A percentile compares a stretch with the other conserved stretches of the same genome.
Conservation (phyloP, 64 coral and sea anemone genomes). For the Stichodactyla mertensii region DNA sequence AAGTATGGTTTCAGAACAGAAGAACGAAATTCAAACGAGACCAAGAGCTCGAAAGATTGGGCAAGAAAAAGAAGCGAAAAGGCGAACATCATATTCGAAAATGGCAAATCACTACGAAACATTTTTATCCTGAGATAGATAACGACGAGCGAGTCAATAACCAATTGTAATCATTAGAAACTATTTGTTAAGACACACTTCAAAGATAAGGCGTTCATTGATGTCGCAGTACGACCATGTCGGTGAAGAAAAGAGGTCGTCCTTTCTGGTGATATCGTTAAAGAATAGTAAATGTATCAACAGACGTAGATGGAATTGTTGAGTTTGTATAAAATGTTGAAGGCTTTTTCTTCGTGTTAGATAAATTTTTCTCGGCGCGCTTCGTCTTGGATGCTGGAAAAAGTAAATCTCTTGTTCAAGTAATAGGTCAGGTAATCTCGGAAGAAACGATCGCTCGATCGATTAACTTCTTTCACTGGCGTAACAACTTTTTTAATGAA, state of each 20-base stretch:
- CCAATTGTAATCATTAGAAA: conserved; percentile 17
- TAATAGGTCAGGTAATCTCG: conserved; percentile 19
- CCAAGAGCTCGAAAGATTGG: conserved; percentile 86
- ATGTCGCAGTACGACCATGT: not conserved
- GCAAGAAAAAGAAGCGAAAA: conserved; percentile 85
- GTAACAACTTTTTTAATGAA: conserved; percentile 2
- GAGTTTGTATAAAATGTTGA: not conserved
- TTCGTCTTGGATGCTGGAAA: not conserved
- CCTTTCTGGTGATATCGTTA: not conserved
- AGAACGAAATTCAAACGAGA: conserved; percentile 98
- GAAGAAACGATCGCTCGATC: not conserved
- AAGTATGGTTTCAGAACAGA: conserved; percentile 99
- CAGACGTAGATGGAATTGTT: not conserved
- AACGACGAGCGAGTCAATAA: conserved; percentile 8
- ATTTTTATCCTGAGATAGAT: conserved; percentile 71
- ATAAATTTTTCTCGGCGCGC: not conserved
- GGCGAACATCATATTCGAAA: conserved; percentile 93
- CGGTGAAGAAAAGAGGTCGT: not conserved
- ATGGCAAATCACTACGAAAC: conserved; percentile 91
- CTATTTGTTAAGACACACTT: conserved; percentile 8
- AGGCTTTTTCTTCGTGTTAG: not conserved
- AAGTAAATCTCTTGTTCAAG: not conserved
- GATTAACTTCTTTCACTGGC: not conserved
- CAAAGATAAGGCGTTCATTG: not conserved
- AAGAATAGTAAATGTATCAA: not conserved